These are phyloP conservation scores for Zonitis immaculata DNA, from an alignment of 2,888 invertebrate genomes.

Conservation along the genomic window DNA sequence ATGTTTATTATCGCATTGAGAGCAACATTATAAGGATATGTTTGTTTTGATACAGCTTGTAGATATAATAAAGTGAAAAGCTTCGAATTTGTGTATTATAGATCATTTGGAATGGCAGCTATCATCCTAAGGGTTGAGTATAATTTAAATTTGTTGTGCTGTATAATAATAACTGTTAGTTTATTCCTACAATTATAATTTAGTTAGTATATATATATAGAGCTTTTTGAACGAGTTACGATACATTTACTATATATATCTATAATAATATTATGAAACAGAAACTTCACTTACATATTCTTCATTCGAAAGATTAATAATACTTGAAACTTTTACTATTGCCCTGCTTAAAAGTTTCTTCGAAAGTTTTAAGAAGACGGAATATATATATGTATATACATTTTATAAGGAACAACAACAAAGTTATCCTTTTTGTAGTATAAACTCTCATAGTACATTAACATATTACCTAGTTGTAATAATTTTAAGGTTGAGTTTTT, in stretches of 20 bases:
- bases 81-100: neutral
- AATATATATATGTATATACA: too few relatives aligned
- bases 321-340: constrained; percentile 25
- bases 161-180: neutral
- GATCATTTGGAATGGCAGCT: neutral
- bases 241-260: neutral
- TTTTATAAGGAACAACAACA: too few relatives aligned
- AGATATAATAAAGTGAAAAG: too few relatives aligned
- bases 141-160: neutral
- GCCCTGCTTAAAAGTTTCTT: constrained; percentile 18
- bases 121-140: neutral
- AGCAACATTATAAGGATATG: too few relatives aligned
- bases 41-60: too few relatives aligned
- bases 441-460: too few relatives aligned
- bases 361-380: neutral
- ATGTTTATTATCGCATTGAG: too few relatives aligned
- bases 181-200: neutral
- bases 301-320: constrained; percentile 30
- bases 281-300: constrained; percentile 23
- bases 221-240: neutral
- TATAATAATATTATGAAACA: constrained; percentile 11
- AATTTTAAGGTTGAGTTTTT: neutral
- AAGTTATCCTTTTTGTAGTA: too few relatives aligned
- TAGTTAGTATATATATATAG: neutral
- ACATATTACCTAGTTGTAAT: neutral